Conservation (phyloP, 92 coral and sea anemone genomes). For the Epizoanthus ramosus region DNA sequence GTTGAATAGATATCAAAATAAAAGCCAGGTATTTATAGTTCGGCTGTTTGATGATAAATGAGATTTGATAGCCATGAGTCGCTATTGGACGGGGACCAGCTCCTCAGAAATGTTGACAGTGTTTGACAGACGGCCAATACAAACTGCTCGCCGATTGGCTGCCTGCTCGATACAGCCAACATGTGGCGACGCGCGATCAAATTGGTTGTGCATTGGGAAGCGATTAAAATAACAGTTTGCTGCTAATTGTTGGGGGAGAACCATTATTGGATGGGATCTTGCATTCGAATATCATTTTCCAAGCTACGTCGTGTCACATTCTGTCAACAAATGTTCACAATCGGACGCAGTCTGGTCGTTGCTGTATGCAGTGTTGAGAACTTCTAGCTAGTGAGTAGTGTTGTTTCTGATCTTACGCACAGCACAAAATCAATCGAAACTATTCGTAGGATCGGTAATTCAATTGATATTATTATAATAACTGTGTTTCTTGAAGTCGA, state of each 20-base stretch:
- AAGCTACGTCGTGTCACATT: slow-evolving; percentile 17
- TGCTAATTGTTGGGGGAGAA: slow-evolving; percentile 16
- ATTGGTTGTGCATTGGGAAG: slow-evolving; percentile 9
- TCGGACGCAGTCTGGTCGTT: background rate
- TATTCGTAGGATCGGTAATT: slow-evolving; percentile 1
- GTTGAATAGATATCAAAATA: slow-evolving; percentile 9
- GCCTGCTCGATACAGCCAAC: background rate
- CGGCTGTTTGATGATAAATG: slow-evolving; percentile 26
- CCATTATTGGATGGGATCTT: slow-evolving; percentile 33
- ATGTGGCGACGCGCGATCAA: slow-evolving; percentile 20
- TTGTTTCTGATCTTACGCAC: slow-evolving; percentile 6
- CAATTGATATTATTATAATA: slow-evolving; percentile 24
- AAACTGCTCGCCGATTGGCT: slow-evolving; percentile 15
- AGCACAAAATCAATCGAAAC: background rate
- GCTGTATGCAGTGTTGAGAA: background rate
- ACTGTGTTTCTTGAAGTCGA: slow-evolving; percentile 40
- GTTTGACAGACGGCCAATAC: slow-evolving; percentile 20
- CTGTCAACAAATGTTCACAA: slow-evolving; percentile 42
- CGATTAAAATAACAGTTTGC: slow-evolving; percentile 26
- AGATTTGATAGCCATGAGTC: background rate
- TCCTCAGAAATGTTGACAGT: background rate
- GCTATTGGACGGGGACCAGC: slow-evolving; percentile 21
- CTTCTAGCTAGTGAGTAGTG: too few species aligned
- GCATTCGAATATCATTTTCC: slow-evolving; percentile 34
- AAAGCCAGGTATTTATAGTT: slow-evolving; percentile 17